Evolutionary conservation across 1,140 invertebrate genomes (phyloP), one percentile per base, ranked within the genome.

Genomic region (Vollenhovia emeryi): DNA sequence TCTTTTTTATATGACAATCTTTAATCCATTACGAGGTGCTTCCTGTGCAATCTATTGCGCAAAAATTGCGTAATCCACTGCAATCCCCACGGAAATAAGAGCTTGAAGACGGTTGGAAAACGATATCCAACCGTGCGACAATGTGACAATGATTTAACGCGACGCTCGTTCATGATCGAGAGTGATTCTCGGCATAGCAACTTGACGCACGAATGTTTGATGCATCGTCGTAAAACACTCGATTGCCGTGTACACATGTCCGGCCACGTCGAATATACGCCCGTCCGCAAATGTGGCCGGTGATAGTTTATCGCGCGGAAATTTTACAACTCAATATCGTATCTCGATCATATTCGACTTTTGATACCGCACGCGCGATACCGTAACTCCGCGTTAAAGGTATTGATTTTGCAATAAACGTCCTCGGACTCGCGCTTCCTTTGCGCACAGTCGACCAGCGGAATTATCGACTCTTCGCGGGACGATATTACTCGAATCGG

Each of bases 241-340:
- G 86, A 89, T 89, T 89, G 87, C 79, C 68, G 59, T 55, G 87
- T 88, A 89, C 88, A 89, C 87, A 86, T 89, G 88, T 89, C 87
- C 69, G 84, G 69, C 82, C 73, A 84, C 50, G 69, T 21, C 57
- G 62, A 78, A 88, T 84, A 50, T 50, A 50, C n/a, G n/a, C 18
- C 33, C 60, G 69, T 80, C 52, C 83, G 55, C 75, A 87, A 89
- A 89, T 89, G 60, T 21, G 84, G 76, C 74, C 86, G 79, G 83
- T 62, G 87, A 89, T 88, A 89, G 86, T 88, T 89, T 89, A 86
- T 84, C 87, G 86, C 55, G 55, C 36, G 21, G 74, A 88, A 87
- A 89, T 89, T 89, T 89, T 89, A 84, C 69, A 62, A 59, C 84
- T 88, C 83, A 78, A 89, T 86, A 89, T 88, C 79, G 69, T 86